These are phyloP conservation scores for Venusia cambrica DNA, from an alignment of 2,888 invertebrate genomes.

Conservation along the genomic window DNA sequence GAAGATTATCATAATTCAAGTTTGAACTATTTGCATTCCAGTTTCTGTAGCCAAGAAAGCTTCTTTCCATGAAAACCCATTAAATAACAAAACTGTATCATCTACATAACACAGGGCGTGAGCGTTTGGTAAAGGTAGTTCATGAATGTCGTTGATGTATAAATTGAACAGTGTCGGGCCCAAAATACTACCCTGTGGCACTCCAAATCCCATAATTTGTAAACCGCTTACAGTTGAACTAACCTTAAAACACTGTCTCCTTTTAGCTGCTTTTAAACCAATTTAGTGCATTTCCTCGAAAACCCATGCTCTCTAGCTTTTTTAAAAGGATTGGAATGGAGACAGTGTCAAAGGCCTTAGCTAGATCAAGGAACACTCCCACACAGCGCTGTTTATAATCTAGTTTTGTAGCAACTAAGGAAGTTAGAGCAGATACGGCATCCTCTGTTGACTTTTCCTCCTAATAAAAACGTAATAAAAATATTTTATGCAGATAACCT, in stretches of 20 bases:
- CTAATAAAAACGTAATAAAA: too few relatives aligned
- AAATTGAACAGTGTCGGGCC: conserved; percentile 2
- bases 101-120: too few relatives aligned
- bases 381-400: neutral
- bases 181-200: conserved; percentile 1
- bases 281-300: neutral
- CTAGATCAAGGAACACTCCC: neutral
- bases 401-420: neutral
- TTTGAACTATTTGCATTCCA: too few relatives aligned
- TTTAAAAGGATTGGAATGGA: neutral
- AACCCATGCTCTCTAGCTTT: neutral
- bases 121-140: too few relatives aligned
- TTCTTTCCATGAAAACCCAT: too few relatives aligned
- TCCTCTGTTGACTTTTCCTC: neutral
- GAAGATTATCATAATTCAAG: too few relatives aligned
- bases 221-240: neutral
- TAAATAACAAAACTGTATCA: too few relatives aligned
- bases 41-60: too few relatives aligned
- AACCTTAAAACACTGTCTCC: conserved; percentile 2
- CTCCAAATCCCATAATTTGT: neutral
- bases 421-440: neutral
- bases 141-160: conserved; percentile 4
- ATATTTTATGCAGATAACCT: too few relatives aligned
- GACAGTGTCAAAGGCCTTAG: too few relatives aligned
- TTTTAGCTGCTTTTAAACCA: neutral